These are phyloP conservation scores for Myrmecophaga tridactyla DNA, from an alignment of 2,113 vertebrate species.

Conservation along the genomic window DNA sequence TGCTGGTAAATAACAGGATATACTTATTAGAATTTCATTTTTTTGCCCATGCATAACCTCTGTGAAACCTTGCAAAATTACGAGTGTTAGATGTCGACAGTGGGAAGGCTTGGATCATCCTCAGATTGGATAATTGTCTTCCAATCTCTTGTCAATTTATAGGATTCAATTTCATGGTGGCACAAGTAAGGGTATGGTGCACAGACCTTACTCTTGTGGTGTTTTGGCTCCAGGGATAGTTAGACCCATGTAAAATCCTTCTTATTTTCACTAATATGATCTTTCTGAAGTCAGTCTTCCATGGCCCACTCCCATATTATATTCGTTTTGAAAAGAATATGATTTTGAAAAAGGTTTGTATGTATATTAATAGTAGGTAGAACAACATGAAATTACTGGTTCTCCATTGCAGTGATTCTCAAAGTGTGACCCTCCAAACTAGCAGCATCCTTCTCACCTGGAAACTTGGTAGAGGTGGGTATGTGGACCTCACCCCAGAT, in stretches of 20 bases:
- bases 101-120: conserved; percentile 8
- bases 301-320: neutral
- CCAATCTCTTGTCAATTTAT: conserved; percentile 28
- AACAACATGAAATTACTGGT: neutral
- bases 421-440: too few species aligned
- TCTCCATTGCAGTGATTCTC: neutral
- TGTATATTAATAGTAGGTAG: neutral
- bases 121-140: conserved; percentile 42
- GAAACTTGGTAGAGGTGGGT: too few species aligned
- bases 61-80: conserved; percentile 16
- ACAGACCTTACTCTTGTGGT: neutral
- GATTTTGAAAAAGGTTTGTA: neutral
- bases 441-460: too few species aligned
- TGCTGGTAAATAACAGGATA: conserved; percentile 55
- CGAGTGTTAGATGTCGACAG: conserved; percentile 19
- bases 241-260: neutral
- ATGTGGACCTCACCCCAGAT: too few species aligned
- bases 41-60: neutral
- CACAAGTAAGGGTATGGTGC: neutral
- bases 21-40: conserved; percentile 55
- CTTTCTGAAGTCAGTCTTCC: neutral
- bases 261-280: neutral
- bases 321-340: neutral
- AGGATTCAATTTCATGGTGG: conserved; percentile 52
- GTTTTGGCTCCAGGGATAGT: neutral